Base-by-base conservation (phyloP, 1,140 invertebrate species). In the Varroa destructor region DNA sequence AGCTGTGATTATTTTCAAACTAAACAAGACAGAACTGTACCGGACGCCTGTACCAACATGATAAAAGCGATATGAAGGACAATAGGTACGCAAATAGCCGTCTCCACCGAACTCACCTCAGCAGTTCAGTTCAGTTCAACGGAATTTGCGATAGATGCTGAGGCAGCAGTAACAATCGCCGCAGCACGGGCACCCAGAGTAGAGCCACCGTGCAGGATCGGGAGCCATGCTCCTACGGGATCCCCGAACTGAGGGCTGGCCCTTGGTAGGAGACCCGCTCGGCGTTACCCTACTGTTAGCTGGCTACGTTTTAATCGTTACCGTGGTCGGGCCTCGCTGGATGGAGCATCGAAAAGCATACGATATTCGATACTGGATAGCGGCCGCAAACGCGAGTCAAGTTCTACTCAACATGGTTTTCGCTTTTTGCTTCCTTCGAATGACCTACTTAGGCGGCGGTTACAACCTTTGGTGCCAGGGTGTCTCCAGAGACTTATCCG, bases 261-360 rank as follows among this genome's bases (percentile, higher is more conserved):
- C 61, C 61, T 37, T 67, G 61, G 61, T 67, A 2, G 61, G 61
- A 1, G 46, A 67, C 37, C 61, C 61, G 12, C 37, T 67, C 61
- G 61, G 61, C 14, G 40, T 67, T 40, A 25, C 46, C 3, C 37
- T 67, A 10, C 61, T 67, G 2, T 37, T 76, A 6, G 25, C 40
- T 6, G 42, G 55, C 43, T 77, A 77, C 58, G 42, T 76, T 10
- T 0, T 72, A 25, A 72, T 77, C 40, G 74, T 77, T 10, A 73
- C 70, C 10, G 42, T 56, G n/a, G 46, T 77, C 46, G 80, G 81
- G 42, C 61, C 61, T 12, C 61, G 61, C 14, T 67, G 61, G 61
- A 67, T 67, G 61, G 61, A 67, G 40, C 61, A 67, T 12, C 40
- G 61, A 4, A 67, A 67, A 40, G 40, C 61, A 5, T 67, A 43